Conservation (phyloP, 2,888 invertebrate species). For the Clivina fossor region DNA sequence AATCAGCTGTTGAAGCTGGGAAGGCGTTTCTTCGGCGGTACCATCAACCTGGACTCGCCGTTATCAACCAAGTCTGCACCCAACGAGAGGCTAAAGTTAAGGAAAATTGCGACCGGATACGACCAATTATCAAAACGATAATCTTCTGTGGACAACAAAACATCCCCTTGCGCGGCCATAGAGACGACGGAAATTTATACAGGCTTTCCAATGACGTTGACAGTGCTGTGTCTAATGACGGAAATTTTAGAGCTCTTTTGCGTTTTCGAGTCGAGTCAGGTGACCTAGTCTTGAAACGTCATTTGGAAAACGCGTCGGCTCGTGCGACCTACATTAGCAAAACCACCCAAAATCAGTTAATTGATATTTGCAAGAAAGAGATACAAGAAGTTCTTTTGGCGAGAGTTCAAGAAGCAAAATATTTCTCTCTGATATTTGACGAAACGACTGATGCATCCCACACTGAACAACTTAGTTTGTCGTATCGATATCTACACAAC, state of each 20-base stretch:
- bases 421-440: constrained; percentile 42
- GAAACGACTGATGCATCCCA: constrained; percentile 44
- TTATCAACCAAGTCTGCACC: background rate
- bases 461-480: constrained; percentile 41
- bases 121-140: constrained; percentile 28
- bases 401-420: constrained; percentile 35
- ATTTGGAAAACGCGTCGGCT: constrained; percentile 38
- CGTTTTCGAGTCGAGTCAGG: constrained; percentile 39
- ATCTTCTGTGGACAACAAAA: constrained; percentile 41
- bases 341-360: constrained; percentile 43
- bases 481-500: constrained; percentile 39
- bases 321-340: constrained; percentile 41
- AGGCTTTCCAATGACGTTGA: background rate
- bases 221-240: constrained; percentile 3
- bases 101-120: constrained; percentile 10
- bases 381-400: constrained; percentile 37
- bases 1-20: constrained; percentile 29
- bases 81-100: background rate
- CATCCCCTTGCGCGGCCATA: constrained; percentile 40
- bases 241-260: constrained; percentile 40
- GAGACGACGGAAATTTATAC: constrained; percentile 35
- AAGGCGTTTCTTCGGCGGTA: constrained; percentile 29
- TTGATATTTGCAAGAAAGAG: constrained; percentile 40
- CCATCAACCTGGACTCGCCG: constrained; percentile 11
- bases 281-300: constrained; percentile 37